Evolutionary conservation across 2,113 vertebrate genomes (phyloP).

Genomic region (Zonotrichia leucophrys): DNA sequence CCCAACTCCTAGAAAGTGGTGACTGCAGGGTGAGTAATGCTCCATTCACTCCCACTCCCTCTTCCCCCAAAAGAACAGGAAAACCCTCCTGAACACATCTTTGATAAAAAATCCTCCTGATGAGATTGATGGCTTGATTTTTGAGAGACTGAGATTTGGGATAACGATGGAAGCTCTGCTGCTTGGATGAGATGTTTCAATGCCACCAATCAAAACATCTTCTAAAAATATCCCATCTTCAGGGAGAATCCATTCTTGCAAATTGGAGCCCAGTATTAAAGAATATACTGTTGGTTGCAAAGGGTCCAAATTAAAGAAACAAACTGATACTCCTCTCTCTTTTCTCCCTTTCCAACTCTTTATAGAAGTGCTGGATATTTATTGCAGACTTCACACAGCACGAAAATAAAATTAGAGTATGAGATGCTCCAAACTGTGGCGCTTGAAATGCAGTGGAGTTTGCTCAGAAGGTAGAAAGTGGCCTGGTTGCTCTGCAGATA

Average conservation of each 20-base stretch:
- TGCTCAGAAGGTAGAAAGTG: neutral
- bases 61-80: neutral
- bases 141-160: neutral
- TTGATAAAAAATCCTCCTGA: neutral
- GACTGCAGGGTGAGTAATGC: neutral
- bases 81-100: neutral
- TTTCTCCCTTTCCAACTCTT: neutral
- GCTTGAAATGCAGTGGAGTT: neutral
- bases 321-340: neutral
- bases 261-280: neutral
- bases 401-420: neutral
- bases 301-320: neutral
- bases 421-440: neutral
- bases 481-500: neutral
- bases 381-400: neutral
- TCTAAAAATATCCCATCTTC: slow-evolving; percentile 13
- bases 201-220: slow-evolving; percentile 16
- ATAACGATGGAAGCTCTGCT: neutral
- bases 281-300: neutral
- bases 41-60: neutral
- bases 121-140: neutral
- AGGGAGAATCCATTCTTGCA: neutral
- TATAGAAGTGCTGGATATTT: neutral
- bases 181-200: neutral
- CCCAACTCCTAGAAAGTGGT: neutral